These are phyloP conservation scores for Cepaea nemoralis DNA, from an alignment of 1,140 invertebrate species.

Conservation along the genomic window DNA sequence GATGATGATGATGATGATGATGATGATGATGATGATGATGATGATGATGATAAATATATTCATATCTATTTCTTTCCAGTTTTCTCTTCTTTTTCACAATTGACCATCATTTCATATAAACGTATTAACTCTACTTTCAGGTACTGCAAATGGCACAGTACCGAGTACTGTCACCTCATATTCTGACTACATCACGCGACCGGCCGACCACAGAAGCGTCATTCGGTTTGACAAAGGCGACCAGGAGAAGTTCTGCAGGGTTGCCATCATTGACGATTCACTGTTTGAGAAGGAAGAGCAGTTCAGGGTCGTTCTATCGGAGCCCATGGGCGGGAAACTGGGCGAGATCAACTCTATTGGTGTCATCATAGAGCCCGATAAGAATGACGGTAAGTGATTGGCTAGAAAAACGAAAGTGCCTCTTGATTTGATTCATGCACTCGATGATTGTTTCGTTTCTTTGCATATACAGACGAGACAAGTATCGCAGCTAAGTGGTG, in stretches of 20 bases:
- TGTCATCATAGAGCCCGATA: conserved; percentile 69
- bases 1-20: no score
- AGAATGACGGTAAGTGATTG: conserved; percentile 67
- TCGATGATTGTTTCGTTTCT: not conserved
- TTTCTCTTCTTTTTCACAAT: no score
- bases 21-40: no score
- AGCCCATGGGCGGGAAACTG: conserved; percentile 68
- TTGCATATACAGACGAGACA: no score
- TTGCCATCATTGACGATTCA: conserved; percentile 72
- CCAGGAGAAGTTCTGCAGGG: conserved; percentile 64
- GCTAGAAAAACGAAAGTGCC: no score
- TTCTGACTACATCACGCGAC: conserved; percentile 71
- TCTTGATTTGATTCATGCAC: not conserved
- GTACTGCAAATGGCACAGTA: conserved; percentile 66
- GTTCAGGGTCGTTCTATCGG: conserved; percentile 67
- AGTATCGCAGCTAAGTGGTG: no score
- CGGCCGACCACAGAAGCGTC: conserved; percentile 64
- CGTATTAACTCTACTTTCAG: no score
- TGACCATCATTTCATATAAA: no score
- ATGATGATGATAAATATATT: no score
- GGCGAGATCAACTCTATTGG: conserved; percentile 57
- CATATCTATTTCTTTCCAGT: no score
- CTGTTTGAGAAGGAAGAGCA: conserved; percentile 71
- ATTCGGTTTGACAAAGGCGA: conserved; percentile 69
- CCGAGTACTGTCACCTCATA: conserved; percentile 66